Evolutionary conservation across 2,888 invertebrate genomes (phyloP), one percentile per base, ranked within the genome.

Genomic region (Melipona bicolor): DNA sequence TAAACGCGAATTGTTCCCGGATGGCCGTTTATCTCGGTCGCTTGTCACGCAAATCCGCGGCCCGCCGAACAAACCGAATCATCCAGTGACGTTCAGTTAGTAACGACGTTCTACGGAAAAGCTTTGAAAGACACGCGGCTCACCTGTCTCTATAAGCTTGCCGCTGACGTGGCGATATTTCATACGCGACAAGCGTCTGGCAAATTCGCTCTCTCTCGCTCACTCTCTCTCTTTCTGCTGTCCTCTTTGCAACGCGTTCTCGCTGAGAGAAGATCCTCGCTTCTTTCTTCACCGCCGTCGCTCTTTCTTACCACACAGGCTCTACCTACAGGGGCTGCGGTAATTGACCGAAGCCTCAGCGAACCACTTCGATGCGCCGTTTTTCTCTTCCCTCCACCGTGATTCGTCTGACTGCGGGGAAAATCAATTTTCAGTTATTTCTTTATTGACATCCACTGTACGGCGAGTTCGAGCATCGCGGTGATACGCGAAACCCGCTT

Each of bases 151-250:
- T 69, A 69, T 54, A 81, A 79, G 77, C 81, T 77, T 62, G 49
- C 32, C 77, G 89, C 89, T 89, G 88, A 89, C 81, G 78, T 75
- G 54, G 67, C 90, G 82, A 85, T 89, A 86, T 89, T 88, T 84
- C 70, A 76, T 76, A 61, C 65, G 73, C 74, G 73, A 62, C 64
- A 74, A 72, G 62, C 61, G 50, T 52, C 82, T 82, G 77, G 54
- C 67, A 76, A 88, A 84, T 65, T 65, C 64, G 3, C 15, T 27
- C 52, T 24, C 13, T 5, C 49, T 21, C 27, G 4, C 11, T 19
- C 27, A 2, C 19, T 24, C 24, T 24, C 24, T 24, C 15, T 36
- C 21, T 24, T 24, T 24, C 32, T 52, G 11, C 43, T 43, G 43
- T 43, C 43, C 43, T 27, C 15, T 52, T 19, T 73, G 52, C 56